Conservation (phyloP, 2,888 invertebrate species). For the Papilio demoleus region DNA sequence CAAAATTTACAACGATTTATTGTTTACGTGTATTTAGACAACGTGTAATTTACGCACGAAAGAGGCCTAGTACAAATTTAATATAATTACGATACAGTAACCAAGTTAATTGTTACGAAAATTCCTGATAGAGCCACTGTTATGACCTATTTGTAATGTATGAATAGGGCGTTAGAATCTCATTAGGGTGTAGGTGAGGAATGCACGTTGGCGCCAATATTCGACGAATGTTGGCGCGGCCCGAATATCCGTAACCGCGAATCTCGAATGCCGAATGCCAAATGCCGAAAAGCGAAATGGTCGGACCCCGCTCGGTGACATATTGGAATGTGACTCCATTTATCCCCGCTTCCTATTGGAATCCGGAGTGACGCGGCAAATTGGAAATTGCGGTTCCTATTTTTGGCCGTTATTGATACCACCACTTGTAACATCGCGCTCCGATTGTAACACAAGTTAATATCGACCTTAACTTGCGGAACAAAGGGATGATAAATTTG, state of each 20-base stretch:
- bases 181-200: constrained; percentile 66
- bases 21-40: too few species aligned
- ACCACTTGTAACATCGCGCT: constrained; percentile 64
- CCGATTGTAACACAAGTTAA: constrained; percentile 50
- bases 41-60: too few species aligned
- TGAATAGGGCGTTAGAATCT: constrained; percentile 64
- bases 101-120: too few species aligned
- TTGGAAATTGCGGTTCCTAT: constrained; percentile 81
- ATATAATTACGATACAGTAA: too few species aligned
- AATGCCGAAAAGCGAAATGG: constrained; percentile 75
- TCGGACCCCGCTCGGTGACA: constrained; percentile 76
- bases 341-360: constrained; percentile 83
- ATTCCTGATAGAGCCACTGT: not conserved
- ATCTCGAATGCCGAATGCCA: constrained; percentile 60
- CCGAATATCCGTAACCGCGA: constrained; percentile 71
- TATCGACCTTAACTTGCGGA: constrained; percentile 33
- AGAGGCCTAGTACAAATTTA: too few species aligned
- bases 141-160: constrained; percentile 39
- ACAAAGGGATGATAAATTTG: constrained; percentile 12
- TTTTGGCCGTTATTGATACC: constrained; percentile 79
- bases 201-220: constrained; percentile 65
- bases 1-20: too few species aligned
- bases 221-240: constrained; percentile 61
- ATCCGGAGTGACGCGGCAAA: constrained; percentile 83
- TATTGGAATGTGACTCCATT: constrained; percentile 84